Evolutionary conservation across 2,797 vertebrate species (phyloP).

Genomic region (Sebastes steindachneri): DNA sequence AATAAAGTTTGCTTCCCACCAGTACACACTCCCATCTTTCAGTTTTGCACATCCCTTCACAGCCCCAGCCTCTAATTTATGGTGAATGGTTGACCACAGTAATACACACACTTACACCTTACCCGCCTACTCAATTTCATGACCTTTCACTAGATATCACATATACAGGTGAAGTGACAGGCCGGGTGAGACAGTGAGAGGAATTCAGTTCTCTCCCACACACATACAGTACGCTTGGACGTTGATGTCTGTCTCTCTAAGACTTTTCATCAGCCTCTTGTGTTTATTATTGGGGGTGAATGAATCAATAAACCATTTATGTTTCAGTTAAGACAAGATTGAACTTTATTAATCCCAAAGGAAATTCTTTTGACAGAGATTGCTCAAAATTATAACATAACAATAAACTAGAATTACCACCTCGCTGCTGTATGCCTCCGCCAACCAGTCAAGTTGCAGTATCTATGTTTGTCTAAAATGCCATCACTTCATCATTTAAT

Average conservation of each 20-base stretch:
- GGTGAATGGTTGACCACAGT: neutral
- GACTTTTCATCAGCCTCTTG: neutral
- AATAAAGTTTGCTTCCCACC: neutral
- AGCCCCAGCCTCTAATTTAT: neutral
- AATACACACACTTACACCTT: conserved; percentile 21
- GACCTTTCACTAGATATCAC: conserved; percentile 63
- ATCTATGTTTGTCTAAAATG: too few species aligned
- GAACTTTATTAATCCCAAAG: too few species aligned
- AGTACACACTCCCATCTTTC: neutral
- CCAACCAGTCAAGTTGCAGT: too few species aligned
- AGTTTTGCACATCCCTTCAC: neutral
- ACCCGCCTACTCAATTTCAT: conserved; percentile 34
- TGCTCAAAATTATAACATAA: too few species aligned
- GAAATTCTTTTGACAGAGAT: too few species aligned
- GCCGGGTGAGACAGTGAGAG: neutral
- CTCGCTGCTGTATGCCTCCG: too few species aligned
- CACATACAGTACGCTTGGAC: neutral
- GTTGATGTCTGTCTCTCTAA: neutral
- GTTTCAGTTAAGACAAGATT: neutral
- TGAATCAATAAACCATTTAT: neutral
- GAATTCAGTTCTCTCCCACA: neutral
- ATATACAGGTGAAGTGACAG: conserved; percentile 42
- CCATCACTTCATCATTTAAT: too few species aligned
- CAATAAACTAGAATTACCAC: too few species aligned
- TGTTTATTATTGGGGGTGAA: neutral